phyloP scores from a whole-genome alignment of 2,888 invertebrate genomes.

The Oligia fasciuncula region DNA sequence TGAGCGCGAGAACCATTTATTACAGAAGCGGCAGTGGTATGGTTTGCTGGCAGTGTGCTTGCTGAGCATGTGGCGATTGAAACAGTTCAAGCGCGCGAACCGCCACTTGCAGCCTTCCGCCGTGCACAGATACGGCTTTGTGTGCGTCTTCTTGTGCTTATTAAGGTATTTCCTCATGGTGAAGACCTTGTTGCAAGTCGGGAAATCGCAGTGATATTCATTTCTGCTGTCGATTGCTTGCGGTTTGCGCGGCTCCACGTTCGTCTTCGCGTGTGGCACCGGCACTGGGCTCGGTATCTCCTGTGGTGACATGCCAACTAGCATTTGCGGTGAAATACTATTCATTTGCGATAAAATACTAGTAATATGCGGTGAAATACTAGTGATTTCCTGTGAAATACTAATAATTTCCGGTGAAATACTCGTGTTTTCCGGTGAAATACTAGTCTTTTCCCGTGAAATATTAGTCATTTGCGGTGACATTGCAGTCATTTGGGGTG shows the following conservation, averaged over 20 bases:
- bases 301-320: neutral
- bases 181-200: constrained; percentile 10
- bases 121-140: neutral
- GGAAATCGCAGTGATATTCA: constrained; percentile 10
- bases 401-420: neutral
- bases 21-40: constrained; percentile 9
- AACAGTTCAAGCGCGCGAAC: neutral
- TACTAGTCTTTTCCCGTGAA: neutral
- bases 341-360: neutral
- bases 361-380: neutral
- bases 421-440: too few species aligned
- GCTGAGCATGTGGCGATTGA: neutral
- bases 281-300: neutral
- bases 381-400: neutral
- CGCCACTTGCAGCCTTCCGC: constrained; percentile 8
- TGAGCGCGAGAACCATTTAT: neutral
- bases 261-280: neutral
- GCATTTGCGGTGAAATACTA: neutral
- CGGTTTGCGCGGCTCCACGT: neutral
- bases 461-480: neutral
- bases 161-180: neutral
- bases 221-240: neutral
- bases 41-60: constrained; percentile 9
- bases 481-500: neutral
- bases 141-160: neutral